Evolutionary conservation across 2,113 vertebrate species (phyloP).

Genomic region (Forbesichthys agassizii): DNA sequence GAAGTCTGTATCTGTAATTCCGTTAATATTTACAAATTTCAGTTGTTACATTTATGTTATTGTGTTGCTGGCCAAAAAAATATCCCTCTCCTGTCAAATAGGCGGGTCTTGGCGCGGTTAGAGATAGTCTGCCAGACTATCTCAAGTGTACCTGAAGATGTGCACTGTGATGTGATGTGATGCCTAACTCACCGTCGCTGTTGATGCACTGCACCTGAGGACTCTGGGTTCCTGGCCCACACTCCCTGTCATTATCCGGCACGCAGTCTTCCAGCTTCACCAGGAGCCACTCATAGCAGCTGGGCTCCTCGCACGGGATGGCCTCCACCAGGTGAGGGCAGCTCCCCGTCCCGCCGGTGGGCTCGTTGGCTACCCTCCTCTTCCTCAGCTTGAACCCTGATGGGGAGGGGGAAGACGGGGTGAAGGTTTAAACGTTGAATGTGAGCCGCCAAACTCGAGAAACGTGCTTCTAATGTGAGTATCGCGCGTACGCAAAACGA

Average conservation of each 20-base stretch:
- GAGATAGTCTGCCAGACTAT: too few relatives aligned
- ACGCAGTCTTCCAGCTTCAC: slow-evolving; percentile 85
- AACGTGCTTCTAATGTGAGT: background rate
- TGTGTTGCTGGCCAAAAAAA: too few relatives aligned
- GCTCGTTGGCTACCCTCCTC: slow-evolving; percentile 85
- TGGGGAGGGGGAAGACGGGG: background rate
- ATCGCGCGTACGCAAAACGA: slow-evolving; percentile 15
- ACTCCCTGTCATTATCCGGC: slow-evolving; percentile 87
- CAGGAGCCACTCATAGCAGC: slow-evolving; percentile 92
- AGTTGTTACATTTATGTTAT: too few relatives aligned
- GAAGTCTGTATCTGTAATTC: too few relatives aligned
- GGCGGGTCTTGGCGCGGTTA: too few relatives aligned
- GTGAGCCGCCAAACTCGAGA: slow-evolving; percentile 2
- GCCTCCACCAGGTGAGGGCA: slow-evolving; percentile 94
- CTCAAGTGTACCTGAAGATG: too few relatives aligned
- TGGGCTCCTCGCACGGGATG: slow-evolving; percentile 94
- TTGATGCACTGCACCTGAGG: slow-evolving; percentile 89
- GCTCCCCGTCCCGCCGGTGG: slow-evolving; percentile 84
- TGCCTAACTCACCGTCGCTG: slow-evolving; percentile 84
- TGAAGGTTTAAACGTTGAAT: background rate
- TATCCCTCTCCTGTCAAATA: too few relatives aligned
- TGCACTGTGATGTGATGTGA: background rate
- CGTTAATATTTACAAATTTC: too few relatives aligned
- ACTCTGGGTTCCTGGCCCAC: slow-evolving; percentile 88
- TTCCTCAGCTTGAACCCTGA: slow-evolving; percentile 96